Conservation (phyloP, 2,888 invertebrate species). For the Smittia aterrima region DNA sequence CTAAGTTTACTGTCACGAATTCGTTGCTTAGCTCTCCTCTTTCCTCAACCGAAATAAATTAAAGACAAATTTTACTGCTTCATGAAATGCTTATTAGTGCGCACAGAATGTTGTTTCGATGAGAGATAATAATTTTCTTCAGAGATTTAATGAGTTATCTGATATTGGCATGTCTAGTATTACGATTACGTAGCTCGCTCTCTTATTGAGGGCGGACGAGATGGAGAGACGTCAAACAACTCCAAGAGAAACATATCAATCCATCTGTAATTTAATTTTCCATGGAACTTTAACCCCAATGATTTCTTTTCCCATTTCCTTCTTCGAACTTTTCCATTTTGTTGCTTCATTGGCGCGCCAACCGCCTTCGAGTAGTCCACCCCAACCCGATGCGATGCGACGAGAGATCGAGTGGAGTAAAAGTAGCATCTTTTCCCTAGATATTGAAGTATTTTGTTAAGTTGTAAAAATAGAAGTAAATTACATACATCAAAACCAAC, state of each 20-base stretch:
- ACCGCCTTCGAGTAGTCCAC: neutral
- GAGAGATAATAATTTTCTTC: constrained; percentile 36
- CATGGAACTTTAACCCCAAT: constrained; percentile 39
- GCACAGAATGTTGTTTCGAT: neutral
- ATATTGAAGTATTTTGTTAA: constrained; percentile 33
- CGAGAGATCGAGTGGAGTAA: neutral
- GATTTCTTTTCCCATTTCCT: constrained; percentile 28
- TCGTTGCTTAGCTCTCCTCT: neutral
- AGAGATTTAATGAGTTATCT: constrained; percentile 39
- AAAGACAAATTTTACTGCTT: constrained; percentile 2
- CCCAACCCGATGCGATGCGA: neutral
- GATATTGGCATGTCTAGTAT: constrained; percentile 37
- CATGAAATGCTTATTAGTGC: constrained; percentile 32
- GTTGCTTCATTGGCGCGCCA: neutral
- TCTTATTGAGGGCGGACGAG: neutral
- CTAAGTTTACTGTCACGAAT: too few species aligned
- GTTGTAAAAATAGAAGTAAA: constrained; percentile 41
- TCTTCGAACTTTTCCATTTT: neutral
- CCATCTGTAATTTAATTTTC: constrained; percentile 41
- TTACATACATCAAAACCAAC: constrained; percentile 26
- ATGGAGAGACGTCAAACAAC: neutral
- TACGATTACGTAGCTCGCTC: neutral
- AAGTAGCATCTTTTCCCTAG: constrained; percentile 10
- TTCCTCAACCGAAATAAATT: neutral
- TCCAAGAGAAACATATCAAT: constrained; percentile 7